Percentiles rank a stretch among this genome's conserved stretches.
phyloP scores from a whole-genome alignment of 2,888 invertebrate genomes.

The Falcaria lacertinaria region DNA sequence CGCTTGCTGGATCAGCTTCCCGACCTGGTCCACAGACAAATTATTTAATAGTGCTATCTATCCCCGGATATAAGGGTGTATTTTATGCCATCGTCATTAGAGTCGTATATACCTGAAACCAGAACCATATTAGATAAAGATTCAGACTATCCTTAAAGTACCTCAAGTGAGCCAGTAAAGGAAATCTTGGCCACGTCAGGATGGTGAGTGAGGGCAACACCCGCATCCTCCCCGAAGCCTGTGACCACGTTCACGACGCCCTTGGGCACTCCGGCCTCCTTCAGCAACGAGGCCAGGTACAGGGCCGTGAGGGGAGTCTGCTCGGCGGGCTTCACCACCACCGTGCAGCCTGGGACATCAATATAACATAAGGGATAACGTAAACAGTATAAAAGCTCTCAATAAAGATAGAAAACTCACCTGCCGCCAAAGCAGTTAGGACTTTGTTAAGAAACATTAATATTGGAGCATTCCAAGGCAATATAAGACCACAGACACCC shows the following conservation, averaged over 20 bases:
- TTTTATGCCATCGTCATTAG: no score
- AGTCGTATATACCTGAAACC: no score
- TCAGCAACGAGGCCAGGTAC: conserved; percentile 87
- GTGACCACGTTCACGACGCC: conserved; percentile 95
- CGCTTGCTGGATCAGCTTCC: conserved; percentile 81
- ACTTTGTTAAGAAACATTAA: conserved; percentile 95
- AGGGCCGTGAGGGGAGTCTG: conserved; percentile 95
- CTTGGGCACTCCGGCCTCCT: conserved; percentile 92
- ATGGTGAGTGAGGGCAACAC: conserved; percentile 86
- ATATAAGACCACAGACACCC: conserved; percentile 90
- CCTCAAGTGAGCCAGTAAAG: conserved; percentile 78
- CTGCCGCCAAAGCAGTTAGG: conserved; percentile 82
- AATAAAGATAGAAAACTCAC: conserved; percentile 17
- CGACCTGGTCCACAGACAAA: conserved; percentile 52
- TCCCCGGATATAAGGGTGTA: no score
- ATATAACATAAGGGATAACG: no score
- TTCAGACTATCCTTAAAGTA: conserved; percentile 48
- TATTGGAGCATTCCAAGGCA: conserved; percentile 94
- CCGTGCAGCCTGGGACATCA: conserved; percentile 81
- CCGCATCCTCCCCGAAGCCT: conserved; percentile 88
- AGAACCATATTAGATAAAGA: no score
- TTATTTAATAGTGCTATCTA: no score
- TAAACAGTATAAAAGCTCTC: no score
- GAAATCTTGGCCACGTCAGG: conserved; percentile 90
- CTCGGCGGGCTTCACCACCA: conserved; percentile 95